Conservation (phyloP, 2,888 invertebrate species). For the Parthenolecanium corni region DNA sequence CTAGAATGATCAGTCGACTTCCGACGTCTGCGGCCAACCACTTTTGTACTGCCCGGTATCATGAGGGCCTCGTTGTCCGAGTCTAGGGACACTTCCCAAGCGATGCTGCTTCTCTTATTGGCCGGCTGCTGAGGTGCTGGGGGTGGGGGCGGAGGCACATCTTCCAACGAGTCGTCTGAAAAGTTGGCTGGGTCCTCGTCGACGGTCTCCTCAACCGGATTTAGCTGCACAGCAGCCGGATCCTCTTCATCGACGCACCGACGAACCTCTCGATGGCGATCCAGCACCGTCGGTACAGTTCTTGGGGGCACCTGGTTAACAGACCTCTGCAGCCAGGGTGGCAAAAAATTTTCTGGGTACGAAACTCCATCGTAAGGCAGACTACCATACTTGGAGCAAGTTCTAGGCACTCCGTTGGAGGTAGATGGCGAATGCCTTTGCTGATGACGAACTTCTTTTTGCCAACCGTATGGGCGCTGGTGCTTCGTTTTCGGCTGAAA, state of each 20-base stretch:
- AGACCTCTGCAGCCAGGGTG: conserved; percentile 42
- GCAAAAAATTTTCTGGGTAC: conserved; percentile 16
- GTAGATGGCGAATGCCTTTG: background rate
- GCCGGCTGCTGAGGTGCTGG: conserved; percentile 38
- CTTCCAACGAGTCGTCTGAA: conserved; percentile 74
- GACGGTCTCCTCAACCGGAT: conserved; percentile 35
- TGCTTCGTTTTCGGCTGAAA: conserved; percentile 63
- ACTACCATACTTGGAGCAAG: conserved; percentile 49
- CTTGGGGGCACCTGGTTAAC: conserved; percentile 45
- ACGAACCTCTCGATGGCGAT: conserved; percentile 68
- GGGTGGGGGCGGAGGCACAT: conserved; percentile 55
- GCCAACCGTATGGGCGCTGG: conserved; percentile 64
- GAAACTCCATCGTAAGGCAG: conserved; percentile 49
- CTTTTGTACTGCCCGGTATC: conserved; percentile 54
- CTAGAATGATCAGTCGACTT: conserved; percentile 43
- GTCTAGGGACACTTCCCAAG: conserved; percentile 73
- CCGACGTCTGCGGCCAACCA: conserved; percentile 42
- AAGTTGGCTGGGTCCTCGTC: conserved; percentile 44
- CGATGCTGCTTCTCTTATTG: conserved; percentile 67
- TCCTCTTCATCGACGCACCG: conserved; percentile 41
- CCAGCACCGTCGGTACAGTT: conserved; percentile 57
- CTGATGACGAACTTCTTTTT: conserved; percentile 35
- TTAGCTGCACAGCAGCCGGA: conserved; percentile 33
- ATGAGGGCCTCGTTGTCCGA: conserved; percentile 52
- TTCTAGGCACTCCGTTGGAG: conserved; percentile 1